A percentile compares a stretch with the other conserved stretches of the same genome.
Evolutionary conservation across 2,113 vertebrate genomes (phyloP).

Genomic region (Anguilla japonica): DNA sequence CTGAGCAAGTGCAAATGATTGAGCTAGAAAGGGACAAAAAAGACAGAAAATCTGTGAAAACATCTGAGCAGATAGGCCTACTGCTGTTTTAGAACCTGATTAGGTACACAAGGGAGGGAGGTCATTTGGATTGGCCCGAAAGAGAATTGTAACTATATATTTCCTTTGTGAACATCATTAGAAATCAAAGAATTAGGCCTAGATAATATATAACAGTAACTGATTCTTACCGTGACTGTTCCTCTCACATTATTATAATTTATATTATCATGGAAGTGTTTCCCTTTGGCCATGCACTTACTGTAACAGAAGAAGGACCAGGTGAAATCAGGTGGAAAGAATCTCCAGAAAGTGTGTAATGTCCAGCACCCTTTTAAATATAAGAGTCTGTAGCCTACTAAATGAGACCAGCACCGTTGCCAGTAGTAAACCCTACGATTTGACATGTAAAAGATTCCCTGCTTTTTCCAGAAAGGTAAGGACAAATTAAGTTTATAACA

Average conservation of each 20-base stretch:
- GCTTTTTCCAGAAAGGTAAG: not conserved
- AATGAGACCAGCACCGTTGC: not conserved
- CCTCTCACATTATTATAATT: not conserved
- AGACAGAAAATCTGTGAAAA: not conserved
- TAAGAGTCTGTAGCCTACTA: not conserved
- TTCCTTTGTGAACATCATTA: not conserved
- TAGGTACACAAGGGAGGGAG: not conserved
- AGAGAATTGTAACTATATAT: not conserved
- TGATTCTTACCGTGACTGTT: not conserved
- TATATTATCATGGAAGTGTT: not conserved
- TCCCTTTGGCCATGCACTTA: not conserved
- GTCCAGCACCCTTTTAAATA: not conserved
- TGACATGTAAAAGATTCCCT: not conserved
- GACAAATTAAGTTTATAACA: not conserved
- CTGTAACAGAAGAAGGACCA: not conserved
- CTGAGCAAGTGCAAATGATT: not conserved
- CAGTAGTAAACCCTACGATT: not conserved
- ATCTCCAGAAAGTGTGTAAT: not conserved
- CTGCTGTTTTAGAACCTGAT: not conserved
- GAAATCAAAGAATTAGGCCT: not conserved
- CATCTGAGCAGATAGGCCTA: not conserved
- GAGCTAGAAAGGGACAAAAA: not conserved
- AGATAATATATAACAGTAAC: not conserved
- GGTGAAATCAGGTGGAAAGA: not conserved
- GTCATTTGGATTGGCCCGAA: not conserved